Base-by-base conservation (phyloP, 2,797 vertebrate genomes). In the Chlorospingus semifuscus region DNA sequence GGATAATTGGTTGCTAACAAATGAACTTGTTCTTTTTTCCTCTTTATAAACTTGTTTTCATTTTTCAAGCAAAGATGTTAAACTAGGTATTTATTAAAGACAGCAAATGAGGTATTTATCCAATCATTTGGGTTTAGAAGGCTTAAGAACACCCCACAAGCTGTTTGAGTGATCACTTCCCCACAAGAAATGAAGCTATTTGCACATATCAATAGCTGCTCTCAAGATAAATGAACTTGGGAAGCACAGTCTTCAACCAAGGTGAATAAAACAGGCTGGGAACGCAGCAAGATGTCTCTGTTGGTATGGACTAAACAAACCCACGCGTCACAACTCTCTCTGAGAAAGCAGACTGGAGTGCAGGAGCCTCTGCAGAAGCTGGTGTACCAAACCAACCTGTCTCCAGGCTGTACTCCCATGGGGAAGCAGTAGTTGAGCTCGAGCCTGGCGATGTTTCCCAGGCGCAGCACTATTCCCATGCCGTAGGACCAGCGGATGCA, bases 371-470 rank as follows among this genome's bases (percentile, higher is more conserved):
- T 50, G 12, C 4, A 85, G 36, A 13, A 81, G 55, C 4, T 1
- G 6, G 9, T 61, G 24, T 32, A 8, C 6, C 42, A 74, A 41
- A 70, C 97, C 22, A 91, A 99, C 99, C 99, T 99, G 98, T 99
- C 99, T 69, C 99, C 99, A 42, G 96, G 97, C 97, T 99, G 99
- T 65, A 99, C 99, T 47, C 99, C 99, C 99, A 99, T 99, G 69
- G 99, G 99, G 98, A 99, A 97, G 97, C 99, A 99, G 97, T 99
- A 99, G 94, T 99, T 99, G 27, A 99, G 98, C 84, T 99, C 99
- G 76, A 99, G 97, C 24, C 99, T 97, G 34, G 99, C 99, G 2
- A 99, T 99, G 97, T 99, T 99, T 32, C 99, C 99, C 9, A 99
- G 98, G 68, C 99, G 98, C 66, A 99, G 98, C 87, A 99, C 98